phyloP scores from a whole-genome alignment of 2,113 vertebrate genomes.

The Psilopogon haemacephalus region DNA sequence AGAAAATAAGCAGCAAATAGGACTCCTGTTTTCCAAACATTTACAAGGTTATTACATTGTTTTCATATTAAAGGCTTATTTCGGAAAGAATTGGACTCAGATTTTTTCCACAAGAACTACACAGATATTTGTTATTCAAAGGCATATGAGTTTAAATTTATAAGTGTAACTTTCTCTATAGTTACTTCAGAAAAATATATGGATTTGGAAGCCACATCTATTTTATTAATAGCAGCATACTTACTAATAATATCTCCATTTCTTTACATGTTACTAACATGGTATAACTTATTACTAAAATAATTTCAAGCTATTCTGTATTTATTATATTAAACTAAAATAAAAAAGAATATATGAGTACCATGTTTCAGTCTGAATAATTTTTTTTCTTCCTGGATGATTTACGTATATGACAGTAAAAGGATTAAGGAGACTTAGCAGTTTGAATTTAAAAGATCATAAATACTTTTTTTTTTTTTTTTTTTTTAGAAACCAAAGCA shows the following conservation, averaged over 20 bases:
- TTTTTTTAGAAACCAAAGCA: no score
- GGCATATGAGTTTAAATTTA: neutral
- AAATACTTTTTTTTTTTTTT: fast-evolving
- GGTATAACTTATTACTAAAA: neutral
- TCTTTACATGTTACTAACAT: neutral
- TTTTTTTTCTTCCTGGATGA: neutral
- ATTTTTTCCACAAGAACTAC: neutral
- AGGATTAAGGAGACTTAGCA: neutral
- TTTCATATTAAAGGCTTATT: neutral
- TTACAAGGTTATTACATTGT: neutral
- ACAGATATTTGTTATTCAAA: neutral
- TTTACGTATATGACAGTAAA: neutral
- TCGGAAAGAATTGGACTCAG: neutral
- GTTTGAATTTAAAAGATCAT: neutral
- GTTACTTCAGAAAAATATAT: neutral
- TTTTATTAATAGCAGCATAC: no score
- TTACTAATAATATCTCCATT: neutral
- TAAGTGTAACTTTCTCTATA: neutral
- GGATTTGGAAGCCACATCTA: neutral
- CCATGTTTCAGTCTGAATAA: neutral
- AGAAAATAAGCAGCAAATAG: neutral
- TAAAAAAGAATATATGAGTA: neutral
- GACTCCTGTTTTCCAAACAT: neutral
- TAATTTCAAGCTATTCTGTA: neutral
- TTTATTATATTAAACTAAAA: neutral